Conservation (phyloP, 2,797 vertebrate genomes). For the Poeciliopsis infans region DNA sequence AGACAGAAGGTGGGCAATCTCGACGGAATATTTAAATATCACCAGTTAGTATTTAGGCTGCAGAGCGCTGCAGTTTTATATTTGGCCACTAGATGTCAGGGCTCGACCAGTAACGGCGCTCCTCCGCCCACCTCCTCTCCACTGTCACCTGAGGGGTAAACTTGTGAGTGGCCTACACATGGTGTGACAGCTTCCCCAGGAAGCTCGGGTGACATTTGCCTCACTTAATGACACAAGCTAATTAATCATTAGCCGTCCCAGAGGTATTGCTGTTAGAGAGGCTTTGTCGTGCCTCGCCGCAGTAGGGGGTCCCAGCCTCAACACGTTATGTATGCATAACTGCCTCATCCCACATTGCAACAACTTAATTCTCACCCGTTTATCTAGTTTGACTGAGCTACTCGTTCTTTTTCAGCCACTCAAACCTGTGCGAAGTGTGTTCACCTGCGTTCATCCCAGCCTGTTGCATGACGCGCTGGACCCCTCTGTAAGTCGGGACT, state of each 20-base stretch:
- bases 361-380: conserved; percentile 81
- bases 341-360: conserved; percentile 81
- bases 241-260: conserved; percentile 99
- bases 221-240: conserved; percentile 97
- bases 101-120: conserved; percentile 75
- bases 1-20: not conserved
- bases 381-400: conserved; percentile 75
- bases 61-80: conserved; percentile 46
- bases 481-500: conserved; percentile 1
- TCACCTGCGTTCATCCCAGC: conserved; percentile 48
- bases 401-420: conserved; percentile 61
- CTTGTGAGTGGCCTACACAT: conserved; percentile 80
- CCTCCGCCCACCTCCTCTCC: conserved; percentile 39
- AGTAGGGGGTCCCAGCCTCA: conserved; percentile 90
- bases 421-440: conserved; percentile 63
- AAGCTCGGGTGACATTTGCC: conserved; percentile 96
- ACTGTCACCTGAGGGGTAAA: conserved; percentile 76
- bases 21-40: not conserved
- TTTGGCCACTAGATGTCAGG: conserved; percentile 92
- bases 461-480: conserved; percentile 11
- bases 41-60: not conserved
- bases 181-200: conserved; percentile 90
- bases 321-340: conserved; percentile 87
- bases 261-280: conserved; percentile 92
- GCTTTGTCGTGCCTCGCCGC: conserved; percentile 89